Evolutionary conservation across 2,113 vertebrate species (phyloP).

Genomic region (Lophura nycthemera): DNA sequence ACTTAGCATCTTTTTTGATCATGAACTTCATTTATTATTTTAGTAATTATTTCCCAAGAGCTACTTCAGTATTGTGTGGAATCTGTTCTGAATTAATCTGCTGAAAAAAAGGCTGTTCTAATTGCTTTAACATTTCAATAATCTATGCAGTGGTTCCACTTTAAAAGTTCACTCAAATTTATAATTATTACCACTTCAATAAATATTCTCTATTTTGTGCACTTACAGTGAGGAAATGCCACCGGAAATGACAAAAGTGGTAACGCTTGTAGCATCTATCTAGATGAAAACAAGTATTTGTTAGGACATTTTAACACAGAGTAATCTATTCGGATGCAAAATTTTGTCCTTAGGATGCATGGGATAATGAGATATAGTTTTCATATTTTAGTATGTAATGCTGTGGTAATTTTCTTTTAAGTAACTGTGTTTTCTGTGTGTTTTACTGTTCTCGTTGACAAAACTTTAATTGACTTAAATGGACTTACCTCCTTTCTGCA

Average conservation of each 20-base stretch:
- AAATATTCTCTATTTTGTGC: neutral
- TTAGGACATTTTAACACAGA: neutral
- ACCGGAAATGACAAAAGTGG: neutral
- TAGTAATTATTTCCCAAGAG: conserved; percentile 48
- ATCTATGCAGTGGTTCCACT: conserved; percentile 17
- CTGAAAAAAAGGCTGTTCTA: conserved; percentile 32
- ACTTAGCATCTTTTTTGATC: conserved; percentile 33
- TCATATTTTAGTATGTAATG: neutral
- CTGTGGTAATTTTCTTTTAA: neutral
- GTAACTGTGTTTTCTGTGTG: neutral
- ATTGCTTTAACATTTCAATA: conserved; percentile 29
- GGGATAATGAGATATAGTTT: neutral
- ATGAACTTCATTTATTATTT: conserved; percentile 27
- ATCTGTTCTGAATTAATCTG: conserved; percentile 22
- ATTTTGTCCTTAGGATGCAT: neutral
- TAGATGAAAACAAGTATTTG: neutral
- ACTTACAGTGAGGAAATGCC: neutral
- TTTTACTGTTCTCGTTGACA: neutral
- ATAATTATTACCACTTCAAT: conserved; percentile 37
- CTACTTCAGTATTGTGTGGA: neutral
- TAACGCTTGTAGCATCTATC: neutral
- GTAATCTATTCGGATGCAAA: neutral
- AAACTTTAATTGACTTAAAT: neutral
- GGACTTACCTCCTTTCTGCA: neutral
- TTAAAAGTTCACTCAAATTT: conserved; percentile 41